phyloP scores from a whole-genome alignment of 2,113 vertebrate species.

The Panthera leo region DNA sequence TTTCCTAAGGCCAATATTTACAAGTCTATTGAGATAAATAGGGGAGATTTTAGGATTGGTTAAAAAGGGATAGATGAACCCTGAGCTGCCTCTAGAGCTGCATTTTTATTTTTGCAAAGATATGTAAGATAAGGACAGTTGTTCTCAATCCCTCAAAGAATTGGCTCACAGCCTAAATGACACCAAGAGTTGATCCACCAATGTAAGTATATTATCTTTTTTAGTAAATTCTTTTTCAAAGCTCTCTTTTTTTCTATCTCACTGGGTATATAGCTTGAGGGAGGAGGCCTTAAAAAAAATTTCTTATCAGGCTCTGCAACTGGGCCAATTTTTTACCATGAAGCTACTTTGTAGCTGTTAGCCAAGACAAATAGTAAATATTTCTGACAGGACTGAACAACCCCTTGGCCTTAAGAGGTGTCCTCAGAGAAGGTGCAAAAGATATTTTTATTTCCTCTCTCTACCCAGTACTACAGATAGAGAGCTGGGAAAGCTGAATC shows the following conservation, averaged over 20 bases:
- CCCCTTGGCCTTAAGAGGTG: background rate
- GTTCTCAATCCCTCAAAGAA: background rate
- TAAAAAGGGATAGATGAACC: background rate
- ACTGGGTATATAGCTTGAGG: background rate
- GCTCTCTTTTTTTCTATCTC: background rate
- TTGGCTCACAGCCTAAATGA: background rate
- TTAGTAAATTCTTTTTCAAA: background rate
- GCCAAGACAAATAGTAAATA: background rate
- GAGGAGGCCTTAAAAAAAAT: background rate
- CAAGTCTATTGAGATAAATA: background rate
- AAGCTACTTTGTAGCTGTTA: background rate
- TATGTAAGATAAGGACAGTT: background rate
- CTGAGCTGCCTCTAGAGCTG: background rate
- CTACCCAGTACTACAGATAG: background rate
- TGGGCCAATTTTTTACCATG: background rate
- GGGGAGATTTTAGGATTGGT: background rate
- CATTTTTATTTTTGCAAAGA: background rate
- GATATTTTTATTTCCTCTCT: background rate
- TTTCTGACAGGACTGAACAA: background rate
- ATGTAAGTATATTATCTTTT: background rate
- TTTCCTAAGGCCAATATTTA: background rate
- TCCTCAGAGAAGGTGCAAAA: background rate
- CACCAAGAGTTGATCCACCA: background rate
- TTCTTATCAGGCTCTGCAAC: background rate
- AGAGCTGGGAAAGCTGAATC: background rate